Conservation (phyloP, 2,888 invertebrate genomes). For the Callyntrura sp. region DNA sequence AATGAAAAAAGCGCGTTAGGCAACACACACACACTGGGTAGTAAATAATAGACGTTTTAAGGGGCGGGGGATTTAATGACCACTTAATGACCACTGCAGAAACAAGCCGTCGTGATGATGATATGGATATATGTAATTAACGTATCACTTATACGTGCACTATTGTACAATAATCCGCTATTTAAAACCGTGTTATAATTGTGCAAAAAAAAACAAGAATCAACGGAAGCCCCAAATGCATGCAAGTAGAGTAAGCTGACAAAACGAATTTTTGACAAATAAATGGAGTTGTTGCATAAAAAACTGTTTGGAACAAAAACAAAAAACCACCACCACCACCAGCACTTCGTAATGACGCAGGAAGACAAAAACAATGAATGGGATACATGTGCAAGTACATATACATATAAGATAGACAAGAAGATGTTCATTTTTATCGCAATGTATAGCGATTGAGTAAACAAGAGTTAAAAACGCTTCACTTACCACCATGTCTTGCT, state of each 20-base stretch:
- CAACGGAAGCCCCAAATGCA: constrained; percentile 52
- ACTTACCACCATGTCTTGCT: constrained; percentile 75
- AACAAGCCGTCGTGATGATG: constrained; percentile 4
- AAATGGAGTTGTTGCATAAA: constrained; percentile 24
- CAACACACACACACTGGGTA: too few species aligned
- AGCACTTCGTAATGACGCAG: not conserved
- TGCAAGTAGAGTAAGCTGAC: constrained; percentile 20
- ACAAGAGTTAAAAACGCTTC: constrained; percentile 13
- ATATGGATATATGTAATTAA: not conserved
- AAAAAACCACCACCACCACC: constrained; percentile 36
- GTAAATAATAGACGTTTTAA: not conserved
- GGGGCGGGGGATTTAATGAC: too few species aligned
- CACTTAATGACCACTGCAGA: not conserved
- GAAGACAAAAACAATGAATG: not conserved
- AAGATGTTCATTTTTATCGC: not conserved
- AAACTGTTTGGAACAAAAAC: not conserved
- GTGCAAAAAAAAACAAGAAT: constrained; percentile 52
- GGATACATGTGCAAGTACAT: not conserved
- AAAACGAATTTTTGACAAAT: constrained; percentile 46
- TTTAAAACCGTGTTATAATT: not conserved
- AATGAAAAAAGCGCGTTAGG: too few species aligned
- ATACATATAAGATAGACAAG: constrained; percentile 5
- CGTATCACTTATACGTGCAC: not conserved
- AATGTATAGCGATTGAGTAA: not conserved
- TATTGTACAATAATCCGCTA: not conserved